Evolutionary conservation across 2,113 vertebrate genomes (phyloP), one percentile per base, ranked within the genome.

Genomic region (Pterocles burchelli): DNA sequence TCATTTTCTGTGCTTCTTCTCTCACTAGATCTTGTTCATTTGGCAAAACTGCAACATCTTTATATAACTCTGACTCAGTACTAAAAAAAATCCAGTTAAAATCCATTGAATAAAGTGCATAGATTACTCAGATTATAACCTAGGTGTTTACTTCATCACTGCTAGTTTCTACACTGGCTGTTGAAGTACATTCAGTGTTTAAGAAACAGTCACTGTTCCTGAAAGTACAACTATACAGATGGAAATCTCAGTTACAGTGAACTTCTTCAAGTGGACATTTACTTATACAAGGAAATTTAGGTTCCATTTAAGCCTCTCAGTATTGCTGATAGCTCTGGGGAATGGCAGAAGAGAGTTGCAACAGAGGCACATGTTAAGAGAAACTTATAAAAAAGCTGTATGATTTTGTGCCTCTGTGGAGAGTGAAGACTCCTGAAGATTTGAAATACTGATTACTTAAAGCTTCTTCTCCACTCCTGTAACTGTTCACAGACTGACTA

Each of bases 1-100:
- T 99, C 99, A 99, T 99, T 96, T 99, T 99, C 96, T 99, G 98
- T 43, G 99, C 99, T 97, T 99, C 99, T 90, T 99, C 99, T 93
- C 99, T 98, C 97, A 98, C 99, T 90, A 99, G 97, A 96, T 99
- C 99, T 97, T 99, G 99, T 79, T 99, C 99, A 71, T 98, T 98
- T 34, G 98, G 97, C 52, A 98, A 97, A 31, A 98, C 97, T 66
- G 98, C 98, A 76, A 99, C 93, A 6, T 99, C 99, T 96, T 99
- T 99, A 95, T 98, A 97, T 52, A 98, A 96, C 63, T 99, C 99
- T 58, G 98, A 98, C 67, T 99, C 99, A 96, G 98, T 99, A 97
- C 93, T 97, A 38, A 34, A 89, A 92, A 5, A 49, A 79, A 22
- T 6, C 9, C 26, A 88, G 55, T 63, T 89, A 85, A 86, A 83